Conservation (phyloP, 2,888 invertebrate genomes). For the Oegoconia quadripuncta region DNA sequence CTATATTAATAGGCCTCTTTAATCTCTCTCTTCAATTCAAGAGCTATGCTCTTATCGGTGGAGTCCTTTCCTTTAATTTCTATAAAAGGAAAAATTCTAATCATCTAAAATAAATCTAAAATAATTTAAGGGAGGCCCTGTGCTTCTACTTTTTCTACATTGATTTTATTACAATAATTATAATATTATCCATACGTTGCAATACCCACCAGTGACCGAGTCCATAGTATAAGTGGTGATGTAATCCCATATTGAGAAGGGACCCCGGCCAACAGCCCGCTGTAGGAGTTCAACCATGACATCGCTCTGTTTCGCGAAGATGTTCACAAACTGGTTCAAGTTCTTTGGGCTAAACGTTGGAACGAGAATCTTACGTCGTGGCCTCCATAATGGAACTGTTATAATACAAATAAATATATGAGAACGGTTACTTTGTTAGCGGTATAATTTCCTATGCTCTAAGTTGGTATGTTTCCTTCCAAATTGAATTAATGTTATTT, state of each 20-base stretch:
- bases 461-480: not conserved
- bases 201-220: constrained; percentile 27
- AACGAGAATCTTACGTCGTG: constrained; percentile 25
- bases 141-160: not conserved
- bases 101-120: not conserved
- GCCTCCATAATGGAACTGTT: constrained; percentile 28
- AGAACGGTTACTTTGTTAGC: too few species aligned
- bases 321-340: constrained; percentile 20
- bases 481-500: too few species aligned
- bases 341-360: constrained; percentile 24
- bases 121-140: not conserved
- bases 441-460: not conserved
- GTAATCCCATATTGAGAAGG: constrained; percentile 24
- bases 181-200: constrained; percentile 1
- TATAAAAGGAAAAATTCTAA: not conserved
- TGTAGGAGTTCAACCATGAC: constrained; percentile 14
- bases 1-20: too few species aligned
- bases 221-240: constrained; percentile 23
- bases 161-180: not conserved
- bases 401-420: not conserved
- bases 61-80: not conserved
- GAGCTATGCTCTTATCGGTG: too few species aligned
- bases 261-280: constrained; percentile 5
- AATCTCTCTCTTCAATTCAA: too few species aligned
- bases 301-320: constrained; percentile 19